Percentiles rank a stretch among this genome's conserved stretches.
Conservation (phyloP, 2,797 vertebrate genomes). For the Mormyrus hasselquistii region DNA sequence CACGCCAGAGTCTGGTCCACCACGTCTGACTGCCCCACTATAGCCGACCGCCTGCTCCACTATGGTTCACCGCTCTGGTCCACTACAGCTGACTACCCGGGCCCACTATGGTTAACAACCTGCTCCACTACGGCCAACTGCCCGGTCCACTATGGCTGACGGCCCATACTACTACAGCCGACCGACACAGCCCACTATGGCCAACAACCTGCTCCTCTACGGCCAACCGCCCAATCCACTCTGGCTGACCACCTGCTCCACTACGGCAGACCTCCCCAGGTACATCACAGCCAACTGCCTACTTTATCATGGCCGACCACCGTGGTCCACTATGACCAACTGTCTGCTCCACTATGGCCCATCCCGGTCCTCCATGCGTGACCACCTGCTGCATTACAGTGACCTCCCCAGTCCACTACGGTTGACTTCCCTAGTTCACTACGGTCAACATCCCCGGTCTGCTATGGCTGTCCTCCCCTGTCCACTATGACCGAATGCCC, state of each 20-base stretch:
- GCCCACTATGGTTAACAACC: not conserved
- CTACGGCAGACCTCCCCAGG: not conserved
- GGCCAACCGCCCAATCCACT: not conserved
- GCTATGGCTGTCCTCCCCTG: not conserved
- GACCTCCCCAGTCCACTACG: not conserved
- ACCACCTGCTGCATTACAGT: not conserved
- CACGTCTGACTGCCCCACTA: not conserved
- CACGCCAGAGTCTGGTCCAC: not conserved
- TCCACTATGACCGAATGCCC: not conserved
- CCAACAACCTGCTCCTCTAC: not conserved
- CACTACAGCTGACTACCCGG: not conserved
- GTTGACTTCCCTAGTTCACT: not conserved
- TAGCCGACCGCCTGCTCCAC: not conserved
- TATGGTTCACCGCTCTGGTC: not conserved
- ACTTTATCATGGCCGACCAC: not conserved
- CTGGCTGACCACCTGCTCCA: not conserved
- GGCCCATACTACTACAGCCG: not conserved
- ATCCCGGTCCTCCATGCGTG: not conserved
- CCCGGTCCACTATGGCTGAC: not conserved
- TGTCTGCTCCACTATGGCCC: not conserved
- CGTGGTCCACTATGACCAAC: not conserved
- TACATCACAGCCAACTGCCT: not conserved
- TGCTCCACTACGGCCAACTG: not conserved
- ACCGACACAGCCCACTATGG: not conserved
- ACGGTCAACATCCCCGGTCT: too few species aligned